Base-by-base conservation (phyloP, 2,113 vertebrate species). In the Bucco capensis region DNA sequence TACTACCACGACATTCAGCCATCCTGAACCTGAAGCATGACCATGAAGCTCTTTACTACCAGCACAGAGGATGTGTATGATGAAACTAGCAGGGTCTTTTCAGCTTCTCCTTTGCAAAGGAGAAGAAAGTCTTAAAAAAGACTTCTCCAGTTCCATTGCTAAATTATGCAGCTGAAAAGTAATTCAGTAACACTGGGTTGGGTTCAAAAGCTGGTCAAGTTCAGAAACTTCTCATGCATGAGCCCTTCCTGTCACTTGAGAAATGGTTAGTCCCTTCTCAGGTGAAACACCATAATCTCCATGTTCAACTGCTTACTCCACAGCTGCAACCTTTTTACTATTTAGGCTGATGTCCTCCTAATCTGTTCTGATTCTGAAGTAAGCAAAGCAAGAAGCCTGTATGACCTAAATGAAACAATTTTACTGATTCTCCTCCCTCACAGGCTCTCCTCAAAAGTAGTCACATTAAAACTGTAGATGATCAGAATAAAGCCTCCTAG, bases 191-290 rank as follows among this genome's bases (percentile, higher is more conserved):
- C 58, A 50, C 25, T 22, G 38, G 14, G 51, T 57, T 35, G 37
- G 49, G 67, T 87, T 91, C 71, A 93, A 76, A 81, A 88, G 44
- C 37, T 62, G 71, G 73, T 74, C 82, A 89, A 84, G 54, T 86
- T 69, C 19, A 76, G 62, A 66, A 69, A 13, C 15, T 33, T 82
- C 27, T 66, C 37, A 10, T 13, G 19, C n/a, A 10, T 11, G 19
- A 82, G 42, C 15, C 15, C 6, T 21, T 67, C 24, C 44, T 33
- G 49, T 56, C 62, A 33, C 40, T 31, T 53, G 19, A 85, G 71
- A 65, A 65, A 79, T 22, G 11, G 53, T 66, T 31, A 42, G 18
- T 19, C 35, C 70, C 38, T 74, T 65, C 28, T 35, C 51, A 76
- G 65, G 56, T 80, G 15, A 58, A 70, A 24, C 40, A 65, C 2